phyloP scores from a whole-genome alignment of 1,140 invertebrate species.

The Solenopsis fugax region DNA sequence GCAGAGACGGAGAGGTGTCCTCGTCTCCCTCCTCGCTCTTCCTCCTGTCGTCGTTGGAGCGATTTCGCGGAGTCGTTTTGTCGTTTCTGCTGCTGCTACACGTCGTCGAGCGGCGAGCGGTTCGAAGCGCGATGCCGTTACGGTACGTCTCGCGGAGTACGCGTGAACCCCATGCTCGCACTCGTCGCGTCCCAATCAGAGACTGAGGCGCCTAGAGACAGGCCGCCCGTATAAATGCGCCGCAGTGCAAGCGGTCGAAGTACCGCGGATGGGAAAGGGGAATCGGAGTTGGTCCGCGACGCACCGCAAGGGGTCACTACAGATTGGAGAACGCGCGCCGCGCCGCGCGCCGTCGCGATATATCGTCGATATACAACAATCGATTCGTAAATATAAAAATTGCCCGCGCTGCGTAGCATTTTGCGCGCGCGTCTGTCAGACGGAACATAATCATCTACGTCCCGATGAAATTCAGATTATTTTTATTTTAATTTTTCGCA shows the following conservation, averaged over 20 bases:
- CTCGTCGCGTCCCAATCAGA: slow-evolving; percentile 81
- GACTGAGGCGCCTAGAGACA: slow-evolving; percentile 82
- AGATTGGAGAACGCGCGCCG: neutral
- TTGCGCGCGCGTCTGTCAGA: neutral
- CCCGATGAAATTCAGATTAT: neutral
- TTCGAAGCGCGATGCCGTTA: slow-evolving; percentile 56
- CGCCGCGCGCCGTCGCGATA: neutral
- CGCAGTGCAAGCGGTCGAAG: slow-evolving; percentile 59
- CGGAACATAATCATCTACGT: neutral
- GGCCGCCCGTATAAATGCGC: slow-evolving; percentile 82
- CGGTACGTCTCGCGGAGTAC: slow-evolving; percentile 63
- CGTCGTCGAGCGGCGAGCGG: slow-evolving; percentile 56
- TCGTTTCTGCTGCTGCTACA: slow-evolving; percentile 8
- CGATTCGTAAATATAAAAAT: neutral
- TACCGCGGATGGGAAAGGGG: slow-evolving; percentile 24
- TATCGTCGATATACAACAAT: neutral
- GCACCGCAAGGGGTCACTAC: slow-evolving; percentile 33
- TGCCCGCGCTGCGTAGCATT: no score
- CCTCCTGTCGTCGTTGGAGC: neutral
- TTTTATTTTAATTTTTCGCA: neutral
- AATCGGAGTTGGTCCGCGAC: neutral
- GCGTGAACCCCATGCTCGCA: slow-evolving; percentile 78
- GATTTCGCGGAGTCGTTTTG: slow-evolving; percentile 5
- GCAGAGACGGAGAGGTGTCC: neutral
- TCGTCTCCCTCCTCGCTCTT: neutral